Percentiles rank a stretch among this genome's conserved stretches.
These are phyloP conservation scores for Myrmophylax atrothorax DNA, from an alignment of 2,113 vertebrate genomes.

Conservation along the genomic window DNA sequence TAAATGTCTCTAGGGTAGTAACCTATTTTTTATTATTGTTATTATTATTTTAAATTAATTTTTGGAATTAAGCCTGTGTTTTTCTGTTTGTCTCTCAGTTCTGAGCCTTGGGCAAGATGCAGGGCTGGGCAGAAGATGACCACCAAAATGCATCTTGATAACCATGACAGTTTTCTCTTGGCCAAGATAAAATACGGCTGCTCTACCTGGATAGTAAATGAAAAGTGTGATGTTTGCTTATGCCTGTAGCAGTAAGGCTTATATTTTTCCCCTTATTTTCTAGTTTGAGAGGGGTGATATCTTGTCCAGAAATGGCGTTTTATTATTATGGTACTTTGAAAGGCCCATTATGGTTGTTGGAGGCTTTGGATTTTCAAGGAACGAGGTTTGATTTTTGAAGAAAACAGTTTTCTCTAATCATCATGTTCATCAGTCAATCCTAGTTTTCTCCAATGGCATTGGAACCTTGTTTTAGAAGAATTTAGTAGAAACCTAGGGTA, in stretches of 20 bases:
- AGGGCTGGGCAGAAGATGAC: background rate
- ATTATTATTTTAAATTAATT: constrained; percentile 20
- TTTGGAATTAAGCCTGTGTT: background rate
- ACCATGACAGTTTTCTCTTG: background rate
- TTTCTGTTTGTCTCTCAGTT: background rate
- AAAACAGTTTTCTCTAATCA: background rate
- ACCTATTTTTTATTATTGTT: background rate
- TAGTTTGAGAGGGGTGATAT: background rate
- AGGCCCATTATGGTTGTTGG: background rate
- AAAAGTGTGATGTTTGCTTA: background rate
- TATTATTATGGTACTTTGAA: background rate
- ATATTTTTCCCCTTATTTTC: background rate
- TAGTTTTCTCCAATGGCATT: background rate
- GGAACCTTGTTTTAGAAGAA: background rate
- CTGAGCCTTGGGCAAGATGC: constrained; percentile 27
- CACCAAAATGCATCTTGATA: constrained; percentile 19
- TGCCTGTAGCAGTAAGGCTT: background rate
- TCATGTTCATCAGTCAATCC: background rate
- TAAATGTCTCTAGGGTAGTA: background rate
- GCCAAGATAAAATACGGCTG: background rate
- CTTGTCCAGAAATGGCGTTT: background rate
- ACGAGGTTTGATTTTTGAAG: background rate
- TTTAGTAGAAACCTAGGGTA: background rate
- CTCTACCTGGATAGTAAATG: background rate
- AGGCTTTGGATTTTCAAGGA: background rate